A percentile compares a stretch with the other conserved stretches of the same genome.
Conservation (phyloP, 64 coral and sea anemone genomes). For the Montipora efflorescens region DNA sequence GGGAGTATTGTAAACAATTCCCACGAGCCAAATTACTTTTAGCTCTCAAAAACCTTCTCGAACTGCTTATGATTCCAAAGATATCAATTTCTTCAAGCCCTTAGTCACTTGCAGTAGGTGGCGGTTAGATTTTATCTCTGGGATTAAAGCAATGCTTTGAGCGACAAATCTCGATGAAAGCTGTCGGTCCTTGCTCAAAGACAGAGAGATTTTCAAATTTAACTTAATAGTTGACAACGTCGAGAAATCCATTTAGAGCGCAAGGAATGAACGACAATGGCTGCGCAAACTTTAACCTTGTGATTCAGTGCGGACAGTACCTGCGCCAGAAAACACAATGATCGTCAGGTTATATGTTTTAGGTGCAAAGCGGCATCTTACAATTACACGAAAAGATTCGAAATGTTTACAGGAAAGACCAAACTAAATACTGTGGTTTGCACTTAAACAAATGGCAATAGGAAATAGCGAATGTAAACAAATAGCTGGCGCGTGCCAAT, state of each 20-base stretch:
- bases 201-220: background rate
- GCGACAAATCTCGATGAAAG: background rate
- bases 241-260: background rate
- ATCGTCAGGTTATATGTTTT: conserved; percentile 27
- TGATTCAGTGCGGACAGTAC: conserved; percentile 19
- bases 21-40: conserved; percentile 19
- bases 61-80: background rate
- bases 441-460: conserved; percentile 47
- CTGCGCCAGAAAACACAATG: conserved; percentile 18
- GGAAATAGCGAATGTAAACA: background rate
- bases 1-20: conserved; percentile 37
- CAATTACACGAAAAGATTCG: conserved; percentile 38
- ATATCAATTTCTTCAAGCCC: conserved; percentile 35
- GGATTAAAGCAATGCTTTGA: background rate
- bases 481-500: conserved; percentile 29
- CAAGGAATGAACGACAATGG: conserved; percentile 1
- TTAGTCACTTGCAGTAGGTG: conserved; percentile 2
- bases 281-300: background rate
- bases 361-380: conserved; percentile 40
- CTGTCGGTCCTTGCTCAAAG: background rate
- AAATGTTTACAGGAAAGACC: conserved; percentile 60
- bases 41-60: background rate
- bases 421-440: conserved; percentile 58
- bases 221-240: conserved; percentile 5
- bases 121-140: background rate